These are phyloP conservation scores for Otis tarda DNA, from an alignment of 2,113 vertebrate genomes.

Conservation along the genomic window DNA sequence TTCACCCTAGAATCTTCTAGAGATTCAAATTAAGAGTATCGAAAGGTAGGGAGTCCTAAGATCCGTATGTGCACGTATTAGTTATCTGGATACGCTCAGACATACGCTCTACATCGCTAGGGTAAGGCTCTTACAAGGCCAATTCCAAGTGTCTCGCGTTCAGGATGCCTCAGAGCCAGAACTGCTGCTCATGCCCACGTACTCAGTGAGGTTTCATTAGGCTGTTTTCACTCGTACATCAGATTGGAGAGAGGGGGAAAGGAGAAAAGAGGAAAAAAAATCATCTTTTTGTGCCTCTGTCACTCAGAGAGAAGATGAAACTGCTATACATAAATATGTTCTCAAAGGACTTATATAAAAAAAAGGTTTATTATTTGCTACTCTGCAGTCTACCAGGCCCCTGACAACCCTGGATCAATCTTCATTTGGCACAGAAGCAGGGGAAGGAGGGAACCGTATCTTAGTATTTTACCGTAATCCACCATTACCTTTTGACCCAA, in stretches of 20 bases:
- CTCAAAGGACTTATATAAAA: not conserved
- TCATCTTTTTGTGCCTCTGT: not conserved
- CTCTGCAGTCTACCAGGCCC: not conserved
- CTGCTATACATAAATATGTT: not conserved
- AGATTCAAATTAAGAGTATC: no score
- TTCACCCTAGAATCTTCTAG: no score
- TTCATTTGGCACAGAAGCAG: not conserved
- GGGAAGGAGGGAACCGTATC: not conserved
- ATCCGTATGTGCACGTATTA: rapidly evolving
- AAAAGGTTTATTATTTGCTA: not conserved
- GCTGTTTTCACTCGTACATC: not conserved
- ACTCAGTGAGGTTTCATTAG: not conserved
- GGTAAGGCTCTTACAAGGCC: not conserved
- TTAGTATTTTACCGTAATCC: not conserved
- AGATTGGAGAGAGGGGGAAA: not conserved
- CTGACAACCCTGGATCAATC: not conserved
- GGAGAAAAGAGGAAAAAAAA: not conserved
- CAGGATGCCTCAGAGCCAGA: not conserved
- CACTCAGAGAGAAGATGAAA: not conserved
- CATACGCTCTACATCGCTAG: not conserved
- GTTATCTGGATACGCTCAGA: not conserved
- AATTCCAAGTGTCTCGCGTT: not conserved
- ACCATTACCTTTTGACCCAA: not conserved
- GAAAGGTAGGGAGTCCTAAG: not conserved
- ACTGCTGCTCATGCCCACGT: not conserved